Evolutionary conservation across 1,140 invertebrate genomes (phyloP).

Genomic region (Anadara kagoshimensis): DNA sequence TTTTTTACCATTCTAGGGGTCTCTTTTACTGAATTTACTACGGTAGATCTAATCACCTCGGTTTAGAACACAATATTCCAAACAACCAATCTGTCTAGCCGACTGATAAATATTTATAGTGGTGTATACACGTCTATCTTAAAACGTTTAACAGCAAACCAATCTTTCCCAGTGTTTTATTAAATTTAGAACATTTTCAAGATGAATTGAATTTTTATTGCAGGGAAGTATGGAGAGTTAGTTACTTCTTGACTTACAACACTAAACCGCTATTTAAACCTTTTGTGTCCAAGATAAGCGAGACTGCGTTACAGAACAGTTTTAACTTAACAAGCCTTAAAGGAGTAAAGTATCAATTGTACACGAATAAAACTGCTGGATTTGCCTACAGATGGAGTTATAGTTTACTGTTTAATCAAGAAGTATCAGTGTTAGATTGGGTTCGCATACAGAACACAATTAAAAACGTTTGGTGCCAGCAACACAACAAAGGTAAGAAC

Average conservation of each 20-base stretch:
- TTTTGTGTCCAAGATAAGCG: slow-evolving; percentile 21
- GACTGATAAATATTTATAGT: not conserved
- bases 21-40: too few species aligned
- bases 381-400: slow-evolving; percentile 13
- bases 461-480: slow-evolving; percentile 10
- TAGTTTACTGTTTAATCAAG: slow-evolving; percentile 19
- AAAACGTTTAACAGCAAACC: not conserved
- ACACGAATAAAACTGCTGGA: slow-evolving; percentile 9
- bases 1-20: too few species aligned
- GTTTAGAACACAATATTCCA: too few species aligned
- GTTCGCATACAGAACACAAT: slow-evolving; percentile 6
- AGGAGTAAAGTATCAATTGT: slow-evolving; percentile 9
- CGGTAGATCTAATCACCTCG: too few species aligned
- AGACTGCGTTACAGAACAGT: not conserved
- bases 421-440: slow-evolving; percentile 29
- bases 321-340: not conserved
- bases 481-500: too few species aligned
- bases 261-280: not conserved
- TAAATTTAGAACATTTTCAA: not conserved
- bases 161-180: not conserved
- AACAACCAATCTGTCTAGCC: too few species aligned
- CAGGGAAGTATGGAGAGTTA: slow-evolving; percentile 25
- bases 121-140: not conserved
- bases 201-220: not conserved
- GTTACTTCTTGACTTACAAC: slow-evolving; percentile 23